Base-by-base conservation (phyloP, 2,113 vertebrate species). In the Ammospiza caudacuta region DNA sequence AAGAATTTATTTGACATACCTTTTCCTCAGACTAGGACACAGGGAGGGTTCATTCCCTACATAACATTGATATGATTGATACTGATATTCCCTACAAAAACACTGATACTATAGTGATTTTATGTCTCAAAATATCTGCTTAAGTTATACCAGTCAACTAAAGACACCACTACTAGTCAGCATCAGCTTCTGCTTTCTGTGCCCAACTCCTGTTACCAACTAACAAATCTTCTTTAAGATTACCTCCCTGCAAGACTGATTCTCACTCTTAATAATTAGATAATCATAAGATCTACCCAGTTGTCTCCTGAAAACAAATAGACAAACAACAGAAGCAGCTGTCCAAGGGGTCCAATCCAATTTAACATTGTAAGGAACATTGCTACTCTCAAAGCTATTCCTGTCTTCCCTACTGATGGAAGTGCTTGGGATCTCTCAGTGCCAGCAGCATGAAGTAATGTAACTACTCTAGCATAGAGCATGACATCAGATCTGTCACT, bases 401-500 rank as follows among this genome's bases (percentile, higher is more conserved):
- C 57, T 69, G 72, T 72, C 52, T 70, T 87, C 73, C 52, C 52
- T 75, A 2, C 44, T 64, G 39, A 59, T 55, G 73, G 76, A 70
- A 87, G 61, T 22, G 43, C 31, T 81, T 46, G 61, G 21, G 31
- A 35, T 81, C 43, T 90, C 57, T 61, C 77, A 19, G 41, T 58
- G 49, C 85, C 77, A 92, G 58, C 85, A 90, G n/a, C 49, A 52
- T 46, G 22, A 89, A 90, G 66, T 78, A 66, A 79, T 68, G 2
- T 20, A 90, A 44, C 64, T 68, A 68, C 61, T 90, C 85, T 9
- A 89, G 64, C 73, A 37, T 15, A 18, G 37, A 94, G 77, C 58
- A 72, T 67, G 83, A 68, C 73, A 93, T 88, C 90, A 69, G 57
- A 79, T 90, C 77, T 94, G 46, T 75, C 72, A 81, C 6, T 66